phyloP scores from a whole-genome alignment of 2,888 invertebrate genomes.

The Atethmia centrago region DNA sequence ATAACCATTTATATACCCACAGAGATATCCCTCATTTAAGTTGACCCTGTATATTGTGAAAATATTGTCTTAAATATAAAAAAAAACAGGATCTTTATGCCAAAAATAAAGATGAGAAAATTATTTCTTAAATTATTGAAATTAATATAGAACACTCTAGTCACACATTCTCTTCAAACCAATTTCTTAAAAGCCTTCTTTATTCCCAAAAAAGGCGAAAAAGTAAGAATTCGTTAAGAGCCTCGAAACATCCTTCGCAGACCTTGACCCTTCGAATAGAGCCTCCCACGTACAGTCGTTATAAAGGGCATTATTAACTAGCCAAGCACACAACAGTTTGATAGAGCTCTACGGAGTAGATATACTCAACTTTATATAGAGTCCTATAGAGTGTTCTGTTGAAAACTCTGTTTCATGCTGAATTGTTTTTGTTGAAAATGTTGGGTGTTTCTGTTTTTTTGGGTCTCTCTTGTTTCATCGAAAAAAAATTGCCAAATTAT shows the following conservation, averaged over 20 bases:
- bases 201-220: constrained; percentile 5
- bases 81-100: neutral
- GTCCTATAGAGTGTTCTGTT: constrained; percentile 12
- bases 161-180: neutral
- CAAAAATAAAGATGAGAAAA: neutral
- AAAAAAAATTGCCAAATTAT: too few relatives aligned
- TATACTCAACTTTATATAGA: constrained; percentile 25
- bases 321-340: constrained; percentile 57
- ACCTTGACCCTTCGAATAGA: constrained; percentile 65
- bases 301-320: constrained; percentile 71
- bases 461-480: too few relatives aligned
- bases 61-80: neutral
- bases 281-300: constrained; percentile 62
- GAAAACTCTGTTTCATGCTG: neutral
- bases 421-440: constrained; percentile 1
- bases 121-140: neutral
- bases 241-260: constrained; percentile 58
- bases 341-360: constrained; percentile 37
- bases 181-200: constrained; percentile 22
- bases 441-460: neutral
- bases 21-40: too few relatives aligned
- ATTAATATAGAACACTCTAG: neutral
- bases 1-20: too few relatives aligned
- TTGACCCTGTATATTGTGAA: too few relatives aligned
- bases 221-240: constrained; percentile 46